Conservation (phyloP, 2,888 invertebrate species). For the Notodonta ziczac region DNA sequence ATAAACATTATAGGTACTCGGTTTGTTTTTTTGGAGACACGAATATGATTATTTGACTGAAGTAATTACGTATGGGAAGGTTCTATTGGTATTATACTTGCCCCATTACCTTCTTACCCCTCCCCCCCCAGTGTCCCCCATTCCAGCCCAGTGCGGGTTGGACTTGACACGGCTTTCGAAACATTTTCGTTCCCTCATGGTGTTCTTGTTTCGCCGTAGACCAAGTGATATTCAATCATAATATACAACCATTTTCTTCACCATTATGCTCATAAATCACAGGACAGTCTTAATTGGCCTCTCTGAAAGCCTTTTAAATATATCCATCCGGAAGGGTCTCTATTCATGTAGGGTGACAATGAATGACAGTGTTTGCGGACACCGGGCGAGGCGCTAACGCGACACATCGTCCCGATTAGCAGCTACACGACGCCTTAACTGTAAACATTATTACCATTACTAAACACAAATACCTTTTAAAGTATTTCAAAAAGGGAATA, state of each 20-base stretch:
- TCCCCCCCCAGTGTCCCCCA: too few species aligned
- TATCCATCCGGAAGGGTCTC: slow-evolving; percentile 54
- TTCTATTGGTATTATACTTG: too few species aligned
- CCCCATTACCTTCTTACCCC: too few species aligned
- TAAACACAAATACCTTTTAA: slow-evolving; percentile 36
- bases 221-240: too few species aligned
- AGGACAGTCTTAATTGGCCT: slow-evolving; percentile 1
- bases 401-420: slow-evolving; percentile 80
- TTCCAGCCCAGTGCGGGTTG: too few species aligned
- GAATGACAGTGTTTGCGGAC: slow-evolving; percentile 79
- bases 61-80: too few species aligned
- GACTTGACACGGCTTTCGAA: too few species aligned
- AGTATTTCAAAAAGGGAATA: slow-evolving; percentile 29
- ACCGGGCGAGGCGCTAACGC: slow-evolving; percentile 83
- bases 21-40: too few species aligned
- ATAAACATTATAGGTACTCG: too few species aligned
- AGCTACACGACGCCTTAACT: slow-evolving; percentile 78
- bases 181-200: too few species aligned
- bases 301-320: slow-evolving; percentile 22
- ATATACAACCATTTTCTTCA: background rate
- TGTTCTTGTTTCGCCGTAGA: too few species aligned
- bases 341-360: slow-evolving; percentile 76
- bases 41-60: too few species aligned
- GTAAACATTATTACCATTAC: slow-evolving; percentile 81
- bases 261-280: background rate